These are phyloP conservation scores for Nothobranchius furzeri DNA, from an alignment of 2,113 vertebrate species.

Conservation along the genomic window DNA sequence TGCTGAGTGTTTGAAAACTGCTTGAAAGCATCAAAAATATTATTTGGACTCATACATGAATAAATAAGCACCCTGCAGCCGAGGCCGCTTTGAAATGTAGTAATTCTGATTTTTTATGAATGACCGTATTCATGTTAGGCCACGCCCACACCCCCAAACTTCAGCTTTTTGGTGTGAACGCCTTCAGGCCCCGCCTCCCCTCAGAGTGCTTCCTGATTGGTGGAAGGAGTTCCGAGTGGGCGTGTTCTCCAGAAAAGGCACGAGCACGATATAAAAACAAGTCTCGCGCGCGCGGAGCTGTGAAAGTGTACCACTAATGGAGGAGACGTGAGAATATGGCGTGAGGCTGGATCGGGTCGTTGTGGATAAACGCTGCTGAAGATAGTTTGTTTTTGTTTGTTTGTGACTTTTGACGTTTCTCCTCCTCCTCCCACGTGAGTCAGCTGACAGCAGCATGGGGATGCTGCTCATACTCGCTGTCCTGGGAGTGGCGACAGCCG, in stretches of 20 bases:
- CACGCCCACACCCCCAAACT: conserved; percentile 59
- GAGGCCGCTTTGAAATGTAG: conserved; percentile 75
- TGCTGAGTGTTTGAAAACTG: conserved; percentile 73
- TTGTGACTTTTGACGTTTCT: conserved; percentile 6
- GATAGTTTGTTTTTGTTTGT: conserved; percentile 17
- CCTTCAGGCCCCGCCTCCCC: conserved; percentile 34
- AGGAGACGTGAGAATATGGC: conserved; percentile 4
- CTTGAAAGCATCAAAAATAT: conserved; percentile 78
- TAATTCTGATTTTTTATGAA: conserved; percentile 82
- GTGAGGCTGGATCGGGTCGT: conserved; percentile 44
- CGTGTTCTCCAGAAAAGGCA: conserved; percentile 53
- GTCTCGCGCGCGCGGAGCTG: conserved; percentile 22
- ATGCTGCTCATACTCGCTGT: conserved; percentile 59
- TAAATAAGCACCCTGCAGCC: conserved; percentile 75
- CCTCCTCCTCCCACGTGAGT: conserved; percentile 29
- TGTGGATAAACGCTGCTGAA: conserved; percentile 40
- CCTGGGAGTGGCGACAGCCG: conserved; percentile 51
- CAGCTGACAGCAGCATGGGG: conserved; percentile 67
- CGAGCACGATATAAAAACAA: conserved; percentile 62
- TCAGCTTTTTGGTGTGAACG: conserved; percentile 23
- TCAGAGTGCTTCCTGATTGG: conserved; percentile 69
- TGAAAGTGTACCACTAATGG: conserved; percentile 52
- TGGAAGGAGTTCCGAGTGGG: conserved; percentile 47
- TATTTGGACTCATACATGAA: conserved; percentile 67
- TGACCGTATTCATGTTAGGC: conserved; percentile 79